Conservation (phyloP, 2,113 vertebrate genomes). For the Tichodroma muraria region DNA sequence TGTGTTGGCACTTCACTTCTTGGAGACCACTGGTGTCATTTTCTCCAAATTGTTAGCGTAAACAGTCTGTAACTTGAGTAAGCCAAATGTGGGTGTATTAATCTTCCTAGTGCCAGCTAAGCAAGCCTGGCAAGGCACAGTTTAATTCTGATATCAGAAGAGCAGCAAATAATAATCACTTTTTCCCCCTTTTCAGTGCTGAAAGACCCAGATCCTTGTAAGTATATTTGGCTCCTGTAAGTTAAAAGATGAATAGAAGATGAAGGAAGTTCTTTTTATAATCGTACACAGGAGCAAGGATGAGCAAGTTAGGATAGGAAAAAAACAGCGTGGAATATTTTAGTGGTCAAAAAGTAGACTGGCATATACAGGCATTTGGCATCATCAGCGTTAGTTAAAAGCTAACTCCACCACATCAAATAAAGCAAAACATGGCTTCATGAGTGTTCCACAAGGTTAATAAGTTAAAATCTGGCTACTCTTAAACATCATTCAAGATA, state of each 20-base stretch:
- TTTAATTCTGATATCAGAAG: conserved; percentile 42
- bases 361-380: background rate
- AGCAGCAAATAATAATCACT: background rate
- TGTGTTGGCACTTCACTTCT: conserved; percentile 53
- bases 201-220: background rate
- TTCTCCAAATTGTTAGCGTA: conserved; percentile 62
- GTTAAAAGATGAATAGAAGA: background rate
- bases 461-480: background rate
- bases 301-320: background rate
- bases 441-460: background rate
- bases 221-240: conserved; percentile 12
- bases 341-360: background rate
- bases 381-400: background rate
- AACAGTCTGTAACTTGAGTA: conserved; percentile 59
- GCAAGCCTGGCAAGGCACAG: conserved; percentile 44
- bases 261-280: background rate
- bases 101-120: conserved; percentile 58
- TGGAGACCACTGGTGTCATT: conserved; percentile 61
- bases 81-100: conserved; percentile 58
- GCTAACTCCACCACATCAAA: background rate
- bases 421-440: background rate
- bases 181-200: background rate
- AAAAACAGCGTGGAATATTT: background rate
- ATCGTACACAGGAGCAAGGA: background rate
- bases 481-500: background rate